A percentile compares a stretch with the other conserved stretches of the same genome.
phyloP scores from a whole-genome alignment of 2,797 vertebrate species.

The Sarcoramphus papa region DNA sequence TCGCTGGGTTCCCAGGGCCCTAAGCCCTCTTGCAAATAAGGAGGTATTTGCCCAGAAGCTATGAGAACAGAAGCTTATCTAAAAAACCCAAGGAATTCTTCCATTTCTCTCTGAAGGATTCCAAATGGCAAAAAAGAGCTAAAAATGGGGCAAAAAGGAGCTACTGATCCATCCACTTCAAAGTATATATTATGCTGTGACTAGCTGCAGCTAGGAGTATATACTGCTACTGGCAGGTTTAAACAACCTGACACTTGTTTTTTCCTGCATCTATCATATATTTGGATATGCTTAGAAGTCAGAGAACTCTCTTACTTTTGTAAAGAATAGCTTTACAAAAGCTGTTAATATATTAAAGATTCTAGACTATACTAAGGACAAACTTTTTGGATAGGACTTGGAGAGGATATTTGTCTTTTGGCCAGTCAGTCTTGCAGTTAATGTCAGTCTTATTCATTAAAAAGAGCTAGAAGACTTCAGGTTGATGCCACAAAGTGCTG shows the following conservation, averaged over 20 bases:
- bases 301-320: neutral
- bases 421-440: neutral
- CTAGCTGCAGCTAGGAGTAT: neutral
- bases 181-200: accelerated
- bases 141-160: neutral
- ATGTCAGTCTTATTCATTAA: neutral
- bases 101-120: neutral
- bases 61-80: constrained; percentile 9
- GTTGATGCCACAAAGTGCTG: neutral
- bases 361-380: neutral
- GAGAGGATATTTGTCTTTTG: neutral
- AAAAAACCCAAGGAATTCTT: neutral
- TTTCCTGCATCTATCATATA: neutral
- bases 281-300: neutral
- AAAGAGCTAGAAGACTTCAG: neutral
- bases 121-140: neutral
- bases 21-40: constrained; percentile 37
- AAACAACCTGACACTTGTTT: neutral
- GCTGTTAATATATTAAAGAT: neutral
- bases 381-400: neutral
- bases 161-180: neutral
- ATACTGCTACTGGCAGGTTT: neutral
- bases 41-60: constrained; percentile 36
- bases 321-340: neutral
- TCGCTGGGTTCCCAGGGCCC: constrained; percentile 75